A percentile compares a stretch with the other conserved stretches of the same genome.
phyloP scores from a whole-genome alignment of 1,140 invertebrate genomes.

The Tenebrio molitor region DNA sequence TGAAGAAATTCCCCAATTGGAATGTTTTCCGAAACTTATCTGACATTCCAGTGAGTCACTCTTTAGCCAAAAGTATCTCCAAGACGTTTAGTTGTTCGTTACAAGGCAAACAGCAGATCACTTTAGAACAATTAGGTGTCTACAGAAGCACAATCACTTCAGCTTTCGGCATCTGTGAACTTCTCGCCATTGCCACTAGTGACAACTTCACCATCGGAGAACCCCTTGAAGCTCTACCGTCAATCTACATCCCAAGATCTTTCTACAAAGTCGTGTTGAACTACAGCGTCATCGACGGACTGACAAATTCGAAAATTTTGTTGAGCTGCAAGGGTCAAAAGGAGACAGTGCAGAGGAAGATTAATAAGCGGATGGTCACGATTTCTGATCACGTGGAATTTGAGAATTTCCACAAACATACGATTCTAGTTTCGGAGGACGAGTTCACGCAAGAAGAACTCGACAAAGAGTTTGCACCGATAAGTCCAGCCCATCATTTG shows the following conservation, averaged over 20 bases:
- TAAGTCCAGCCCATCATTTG: neutral
- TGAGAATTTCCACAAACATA: neutral
- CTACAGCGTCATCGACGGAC: neutral
- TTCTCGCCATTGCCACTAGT: neutral
- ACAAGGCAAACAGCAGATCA: no score
- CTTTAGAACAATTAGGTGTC: neutral
- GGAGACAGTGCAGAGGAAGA: neutral
- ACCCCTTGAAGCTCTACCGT: neutral
- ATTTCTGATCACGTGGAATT: neutral
- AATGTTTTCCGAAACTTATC: no score
- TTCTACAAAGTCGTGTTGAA: neutral
- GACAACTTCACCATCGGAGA: slow-evolving; percentile 2
- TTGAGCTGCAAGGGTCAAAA: neutral
- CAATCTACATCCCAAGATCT: neutral
- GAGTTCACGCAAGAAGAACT: neutral
- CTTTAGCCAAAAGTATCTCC: no score
- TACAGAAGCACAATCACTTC: no score
- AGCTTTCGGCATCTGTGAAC: neutral
- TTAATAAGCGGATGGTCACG: neutral
- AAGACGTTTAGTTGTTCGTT: no score
- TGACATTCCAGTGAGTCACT: no score
- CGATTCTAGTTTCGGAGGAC: neutral
- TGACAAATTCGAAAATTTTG: neutral
- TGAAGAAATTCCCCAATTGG: no score
- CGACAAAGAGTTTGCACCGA: neutral